Evolutionary conservation across 2,113 vertebrate genomes (phyloP).

Genomic region (Lepisosteus osseus): DNA sequence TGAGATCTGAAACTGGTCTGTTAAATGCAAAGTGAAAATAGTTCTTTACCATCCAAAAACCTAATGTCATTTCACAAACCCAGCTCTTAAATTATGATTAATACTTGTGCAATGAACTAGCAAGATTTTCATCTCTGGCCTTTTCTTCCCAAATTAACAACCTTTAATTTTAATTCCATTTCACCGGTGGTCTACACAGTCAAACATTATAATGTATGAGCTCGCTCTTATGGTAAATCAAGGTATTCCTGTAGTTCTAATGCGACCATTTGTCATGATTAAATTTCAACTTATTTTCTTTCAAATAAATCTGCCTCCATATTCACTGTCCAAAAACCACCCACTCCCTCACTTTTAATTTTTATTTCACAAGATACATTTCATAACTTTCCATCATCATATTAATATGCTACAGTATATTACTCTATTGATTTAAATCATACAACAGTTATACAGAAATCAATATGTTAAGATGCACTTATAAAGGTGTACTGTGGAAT

Average conservation of each 20-base stretch:
- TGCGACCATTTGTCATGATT: slow-evolving; percentile 8
- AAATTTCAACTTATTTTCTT: slow-evolving; percentile 8
- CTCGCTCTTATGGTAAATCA: slow-evolving; percentile 5
- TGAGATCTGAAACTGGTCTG: no score
- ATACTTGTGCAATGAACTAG: slow-evolving; percentile 8
- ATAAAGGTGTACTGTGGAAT: no score
- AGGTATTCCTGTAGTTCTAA: slow-evolving; percentile 13
- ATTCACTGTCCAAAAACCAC: not conserved
- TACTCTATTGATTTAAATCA: no score
- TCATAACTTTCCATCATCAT: not conserved
- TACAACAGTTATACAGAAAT: no score
- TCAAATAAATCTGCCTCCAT: not conserved
- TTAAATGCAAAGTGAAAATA: no score
- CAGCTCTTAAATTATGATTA: slow-evolving; percentile 15
- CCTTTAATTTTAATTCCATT: slow-evolving; percentile 14
- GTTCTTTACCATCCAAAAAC: no score
- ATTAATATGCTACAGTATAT: no score
- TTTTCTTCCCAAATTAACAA: slow-evolving; percentile 16
- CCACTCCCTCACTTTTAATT: no score
- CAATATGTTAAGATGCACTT: no score
- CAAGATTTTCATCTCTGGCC: slow-evolving; percentile 6
- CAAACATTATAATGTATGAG: slow-evolving; percentile 3
- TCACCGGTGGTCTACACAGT: not conserved
- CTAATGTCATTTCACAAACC: not conserved
- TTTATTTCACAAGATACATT: not conserved